These are phyloP conservation scores for Indicator maculatus DNA, from an alignment of 2,113 vertebrate genomes.

Conservation along the genomic window DNA sequence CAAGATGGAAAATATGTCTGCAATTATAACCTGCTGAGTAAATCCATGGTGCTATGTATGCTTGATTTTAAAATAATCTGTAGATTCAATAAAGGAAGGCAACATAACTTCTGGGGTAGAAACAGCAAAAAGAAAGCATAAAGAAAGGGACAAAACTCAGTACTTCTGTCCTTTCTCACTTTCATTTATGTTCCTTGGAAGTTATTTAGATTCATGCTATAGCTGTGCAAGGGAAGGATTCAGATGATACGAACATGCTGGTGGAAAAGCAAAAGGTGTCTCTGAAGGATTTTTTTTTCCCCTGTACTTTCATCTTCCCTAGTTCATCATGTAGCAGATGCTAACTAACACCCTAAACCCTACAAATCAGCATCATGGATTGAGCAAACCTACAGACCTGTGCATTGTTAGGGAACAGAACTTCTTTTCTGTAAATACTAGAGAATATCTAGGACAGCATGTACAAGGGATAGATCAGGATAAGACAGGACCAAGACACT, in stretches of 20 bases:
- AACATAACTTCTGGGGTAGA: background rate
- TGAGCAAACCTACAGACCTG: background rate
- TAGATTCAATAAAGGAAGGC: background rate
- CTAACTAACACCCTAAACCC: background rate
- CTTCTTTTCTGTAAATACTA: background rate
- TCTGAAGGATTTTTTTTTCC: background rate
- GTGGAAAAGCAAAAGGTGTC: background rate
- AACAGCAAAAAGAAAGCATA: background rate
- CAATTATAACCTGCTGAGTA: background rate
- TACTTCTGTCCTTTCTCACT: background rate
- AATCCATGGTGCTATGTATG: background rate
- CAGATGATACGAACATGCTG: background rate
- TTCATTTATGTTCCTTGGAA: background rate
- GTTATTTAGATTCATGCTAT: background rate
- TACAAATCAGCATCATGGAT: fast-evolving
- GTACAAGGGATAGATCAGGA: fast-evolving
- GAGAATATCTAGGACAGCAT: background rate
- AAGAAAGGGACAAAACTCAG: background rate
- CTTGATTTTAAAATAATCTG: background rate
- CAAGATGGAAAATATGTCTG: background rate
- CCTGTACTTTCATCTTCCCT: background rate
- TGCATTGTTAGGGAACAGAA: background rate
- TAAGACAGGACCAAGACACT: background rate
- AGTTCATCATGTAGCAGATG: background rate
- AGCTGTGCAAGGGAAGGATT: background rate